Evolutionary conservation across 2,888 invertebrate genomes (phyloP), one percentile per base, ranked within the genome.

Genomic region (Flabesymbios commensalis): DNA sequence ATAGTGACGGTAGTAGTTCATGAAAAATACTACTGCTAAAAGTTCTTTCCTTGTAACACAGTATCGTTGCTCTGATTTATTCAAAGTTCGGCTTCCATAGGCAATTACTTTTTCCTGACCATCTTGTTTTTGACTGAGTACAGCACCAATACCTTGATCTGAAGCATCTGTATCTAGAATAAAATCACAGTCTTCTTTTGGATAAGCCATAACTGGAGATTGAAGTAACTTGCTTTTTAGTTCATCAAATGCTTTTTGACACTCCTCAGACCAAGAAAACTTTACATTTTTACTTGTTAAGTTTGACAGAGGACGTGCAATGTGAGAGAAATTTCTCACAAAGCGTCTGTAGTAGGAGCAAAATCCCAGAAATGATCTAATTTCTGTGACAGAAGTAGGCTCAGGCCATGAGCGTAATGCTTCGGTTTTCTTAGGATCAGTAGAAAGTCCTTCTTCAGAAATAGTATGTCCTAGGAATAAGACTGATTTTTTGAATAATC

Each of bases 391-490:
- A n/a, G n/a, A n/a, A n/a, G n/a, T n/a, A n/a, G n/a, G n/a, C n/a
- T n/a, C n/a, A n/a, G n/a, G n/a, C n/a, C n/a, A n/a, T n/a, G n/a
- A n/a, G n/a, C n/a, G n/a, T n/a, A n/a, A n/a, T n/a, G n/a, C n/a
- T n/a, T n/a, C n/a, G n/a, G n/a, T n/a, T n/a, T n/a, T n/a, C n/a
- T n/a, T n/a, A n/a, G n/a, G n/a, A n/a, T n/a, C n/a, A n/a, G n/a
- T n/a, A n/a, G n/a, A n/a, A n/a, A n/a, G n/a, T n/a, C n/a, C n/a
- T n/a, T n/a, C n/a, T n/a, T n/a, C n/a, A n/a, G n/a, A n/a, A n/a
- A n/a, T n/a, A n/a, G n/a, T n/a, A 41, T 61, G 58, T 0, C 68
- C 69, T 0, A 68, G 24, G 29, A 70, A 70, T 26, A 49, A 45
- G 7, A 61, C 51, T 22, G 56, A n/a, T 45, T 57, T 29, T 39